phyloP scores from a whole-genome alignment of 1,140 invertebrate species.

The Trichoplusia ni region DNA sequence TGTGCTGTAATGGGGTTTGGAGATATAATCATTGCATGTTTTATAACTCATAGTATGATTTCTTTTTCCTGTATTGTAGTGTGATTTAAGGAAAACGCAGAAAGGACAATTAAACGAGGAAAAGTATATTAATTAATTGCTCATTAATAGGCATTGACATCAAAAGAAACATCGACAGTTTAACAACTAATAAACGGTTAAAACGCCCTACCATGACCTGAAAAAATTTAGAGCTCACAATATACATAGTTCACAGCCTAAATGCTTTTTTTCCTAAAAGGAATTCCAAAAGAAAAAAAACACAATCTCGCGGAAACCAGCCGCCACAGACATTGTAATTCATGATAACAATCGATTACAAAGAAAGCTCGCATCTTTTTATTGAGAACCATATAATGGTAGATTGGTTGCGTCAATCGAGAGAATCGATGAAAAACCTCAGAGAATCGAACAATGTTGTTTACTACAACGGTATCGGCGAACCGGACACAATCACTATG shows the following conservation, averaged over 20 bases:
- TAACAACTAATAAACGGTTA: no score
- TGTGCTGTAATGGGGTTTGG: background rate
- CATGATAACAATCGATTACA: slow-evolving; percentile 16
- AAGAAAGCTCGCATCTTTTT: slow-evolving; percentile 28
- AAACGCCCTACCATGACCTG: no score
- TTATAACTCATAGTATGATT: background rate
- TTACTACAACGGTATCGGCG: slow-evolving; percentile 31
- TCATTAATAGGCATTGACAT: no score
- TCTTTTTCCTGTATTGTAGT: background rate
- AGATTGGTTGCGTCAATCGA: slow-evolving; percentile 12
- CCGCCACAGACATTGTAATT: slow-evolving; percentile 2
- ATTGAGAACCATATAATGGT: background rate
- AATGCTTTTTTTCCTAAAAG: no score
- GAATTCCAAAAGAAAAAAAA: background rate
- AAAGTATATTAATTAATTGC: no score
- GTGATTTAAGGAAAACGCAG: background rate
- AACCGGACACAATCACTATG: slow-evolving; percentile 34
- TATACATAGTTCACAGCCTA: no score
- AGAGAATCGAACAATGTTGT: slow-evolving; percentile 22
- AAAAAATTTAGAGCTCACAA: no score
- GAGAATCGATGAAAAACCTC: slow-evolving; percentile 6
- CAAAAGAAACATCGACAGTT: no score
- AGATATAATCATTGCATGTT: background rate
- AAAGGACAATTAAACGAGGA: no score
- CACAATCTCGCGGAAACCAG: slow-evolving; percentile 1